Conservation (phyloP, 2,888 invertebrate genomes). For the Willowsia nigromaculata region DNA sequence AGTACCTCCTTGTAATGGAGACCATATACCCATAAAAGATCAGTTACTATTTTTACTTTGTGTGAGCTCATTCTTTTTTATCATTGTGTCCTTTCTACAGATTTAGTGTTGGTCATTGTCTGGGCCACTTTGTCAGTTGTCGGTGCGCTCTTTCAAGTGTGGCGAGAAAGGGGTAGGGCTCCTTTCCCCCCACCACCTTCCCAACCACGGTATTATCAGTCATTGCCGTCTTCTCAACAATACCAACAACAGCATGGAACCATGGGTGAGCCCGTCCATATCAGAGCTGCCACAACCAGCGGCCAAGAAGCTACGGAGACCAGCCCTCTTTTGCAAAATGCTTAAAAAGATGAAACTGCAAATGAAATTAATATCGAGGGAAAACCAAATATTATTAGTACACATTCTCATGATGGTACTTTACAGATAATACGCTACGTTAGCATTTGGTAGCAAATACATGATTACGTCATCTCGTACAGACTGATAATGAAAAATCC, state of each 20-base stretch:
- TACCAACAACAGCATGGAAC: not conserved
- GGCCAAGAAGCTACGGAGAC: conserved; percentile 34
- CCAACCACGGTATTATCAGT: conserved; percentile 20
- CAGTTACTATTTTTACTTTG: not conserved
- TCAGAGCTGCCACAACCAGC: not conserved
- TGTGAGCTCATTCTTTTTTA: not conserved
- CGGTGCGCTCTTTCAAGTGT: conserved; percentile 83
- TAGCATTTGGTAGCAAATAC: too few species aligned
- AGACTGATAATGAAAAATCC: too few species aligned
- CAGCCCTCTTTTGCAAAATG: conserved; percentile 21
- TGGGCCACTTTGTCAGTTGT: conserved; percentile 83
- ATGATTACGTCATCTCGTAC: too few species aligned
- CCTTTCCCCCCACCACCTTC: conserved; percentile 83
- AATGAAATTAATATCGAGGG: too few species aligned
- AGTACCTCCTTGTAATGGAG: not conserved
- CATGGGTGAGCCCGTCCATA: conserved; percentile 7
- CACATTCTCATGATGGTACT: too few species aligned
- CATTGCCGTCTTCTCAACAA: conserved; percentile 13
- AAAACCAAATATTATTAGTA: too few species aligned
- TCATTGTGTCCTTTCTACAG: conserved; percentile 81
- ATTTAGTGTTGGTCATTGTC: conserved; percentile 82
- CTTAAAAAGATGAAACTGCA: too few species aligned
- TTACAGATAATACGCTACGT: too few species aligned
- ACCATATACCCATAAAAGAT: conserved; percentile 57
- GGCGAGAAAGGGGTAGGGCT: conserved; percentile 83